phyloP scores from a whole-genome alignment of 2,888 invertebrate genomes.

The Agriotes lineatus region DNA sequence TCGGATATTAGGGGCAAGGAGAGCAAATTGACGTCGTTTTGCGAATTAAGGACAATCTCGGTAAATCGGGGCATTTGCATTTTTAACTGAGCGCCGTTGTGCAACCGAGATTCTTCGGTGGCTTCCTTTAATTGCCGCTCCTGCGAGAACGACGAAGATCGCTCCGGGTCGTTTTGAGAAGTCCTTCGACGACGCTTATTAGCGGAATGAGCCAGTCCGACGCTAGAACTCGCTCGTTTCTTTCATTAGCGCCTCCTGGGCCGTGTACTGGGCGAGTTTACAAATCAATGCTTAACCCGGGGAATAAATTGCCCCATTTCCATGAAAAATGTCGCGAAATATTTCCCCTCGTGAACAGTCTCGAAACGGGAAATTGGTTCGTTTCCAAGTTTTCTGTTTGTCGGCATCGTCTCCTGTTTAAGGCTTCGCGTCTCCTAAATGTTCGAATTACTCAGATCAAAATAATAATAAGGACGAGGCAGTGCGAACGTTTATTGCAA shows the following conservation, averaged over 20 bases:
- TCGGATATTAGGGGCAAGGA: conserved; percentile 21
- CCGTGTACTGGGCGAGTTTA: conserved; percentile 15
- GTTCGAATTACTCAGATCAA: conserved; percentile 6
- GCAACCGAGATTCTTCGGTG: too few species aligned
- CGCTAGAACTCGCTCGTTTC: conserved; percentile 15
- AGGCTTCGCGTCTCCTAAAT: background rate
- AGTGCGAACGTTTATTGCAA: too few species aligned
- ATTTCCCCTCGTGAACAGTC: background rate
- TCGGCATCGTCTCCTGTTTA: too few species aligned
- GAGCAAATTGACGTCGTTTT: conserved; percentile 19
- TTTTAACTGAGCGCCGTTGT: background rate
- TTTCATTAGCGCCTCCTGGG: conserved; percentile 29
- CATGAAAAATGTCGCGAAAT: conserved; percentile 6
- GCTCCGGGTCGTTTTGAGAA: background rate
- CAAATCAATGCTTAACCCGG: conserved; percentile 11
- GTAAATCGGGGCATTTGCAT: conserved; percentile 11
- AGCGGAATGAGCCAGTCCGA: conserved; percentile 3
- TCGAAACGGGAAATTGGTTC: conserved; percentile 6
- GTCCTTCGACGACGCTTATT: conserved; percentile 12
- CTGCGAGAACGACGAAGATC: background rate
- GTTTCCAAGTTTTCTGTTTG: conserved; percentile 12
- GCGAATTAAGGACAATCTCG: conserved; percentile 15
- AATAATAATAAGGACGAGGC: too few species aligned
- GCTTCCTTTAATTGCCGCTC: too few species aligned
- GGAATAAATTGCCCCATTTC: conserved; percentile 27